Evolutionary conservation across 2,113 vertebrate genomes (phyloP), one percentile per base, ranked within the genome.

Genomic region (Triplophysa dalaica): DNA sequence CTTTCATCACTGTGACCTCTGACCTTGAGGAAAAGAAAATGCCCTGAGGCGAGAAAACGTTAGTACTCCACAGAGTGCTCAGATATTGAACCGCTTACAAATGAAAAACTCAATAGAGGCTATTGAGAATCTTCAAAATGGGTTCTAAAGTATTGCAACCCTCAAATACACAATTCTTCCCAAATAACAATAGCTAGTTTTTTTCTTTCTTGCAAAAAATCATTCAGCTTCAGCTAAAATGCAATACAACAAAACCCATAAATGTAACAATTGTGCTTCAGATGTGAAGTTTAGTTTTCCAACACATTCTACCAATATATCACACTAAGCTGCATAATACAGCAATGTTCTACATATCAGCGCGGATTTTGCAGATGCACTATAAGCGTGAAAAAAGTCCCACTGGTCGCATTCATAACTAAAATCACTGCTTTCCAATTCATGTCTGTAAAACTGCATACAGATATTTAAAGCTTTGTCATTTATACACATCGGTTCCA

Each of bases 1-100:
- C 80, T 87, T 0, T 67, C 81, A 0, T 86, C 86, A 58, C 84
- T 82, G 60, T 72, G 87, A 70, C 88, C 90, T 65, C 89, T 85
- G 41, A 94, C 89, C 83, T 87, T 88, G 68, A 96, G 83, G 81
- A 94, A 93, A 63, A 97, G 90, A 77, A 96, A 95, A 83, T 93
- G 89, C 38, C 95, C 95, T 97, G 80, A 81, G 22, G 82, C 58
- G 3, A n/a, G 68, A 81, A 48, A 78, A 81, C 22, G 81, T 60
- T 8, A 75, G 24, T 14, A 54, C 62, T 65, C 61, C 29, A 85
- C 12, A 72, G 9, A 67, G 69, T 26, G 80, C 43, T 58, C 2
- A 33, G 26, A 58, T 33, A 48, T 60, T 21, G n/a, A 62, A n/a
- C 43, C 29, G 48, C 22, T 73, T 73, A 38, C 3, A 48, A 70